A percentile compares a stretch with the other conserved stretches of the same genome.
phyloP scores from a whole-genome alignment of 2,113 vertebrate genomes.

The Chaenogobius annularis region DNA sequence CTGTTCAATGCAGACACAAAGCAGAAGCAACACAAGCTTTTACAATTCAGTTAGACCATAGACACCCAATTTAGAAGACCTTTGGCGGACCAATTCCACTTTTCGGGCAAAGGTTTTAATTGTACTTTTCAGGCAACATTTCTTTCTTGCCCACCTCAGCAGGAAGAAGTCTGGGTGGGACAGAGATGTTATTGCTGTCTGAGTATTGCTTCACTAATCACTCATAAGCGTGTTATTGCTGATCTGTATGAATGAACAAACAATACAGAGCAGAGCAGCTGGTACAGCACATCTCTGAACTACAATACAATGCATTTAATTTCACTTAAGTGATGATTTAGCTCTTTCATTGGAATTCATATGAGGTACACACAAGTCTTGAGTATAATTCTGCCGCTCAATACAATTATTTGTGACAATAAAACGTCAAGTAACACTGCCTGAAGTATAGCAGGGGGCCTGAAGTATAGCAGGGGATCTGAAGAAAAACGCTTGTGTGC shows the following conservation, averaged over 20 bases:
- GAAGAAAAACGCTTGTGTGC: constrained; percentile 13
- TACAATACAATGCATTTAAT: constrained; percentile 9
- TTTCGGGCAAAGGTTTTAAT: constrained; percentile 18
- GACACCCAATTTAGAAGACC: constrained; percentile 8
- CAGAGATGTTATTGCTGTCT: constrained; percentile 78
- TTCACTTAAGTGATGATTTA: constrained; percentile 20
- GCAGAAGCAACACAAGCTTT: constrained; percentile 46
- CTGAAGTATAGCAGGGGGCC: constrained; percentile 17
- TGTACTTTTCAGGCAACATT: constrained; percentile 24
- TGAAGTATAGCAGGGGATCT: constrained; percentile 14
- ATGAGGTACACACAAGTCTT: constrained; percentile 35
- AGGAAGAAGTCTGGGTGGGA: constrained; percentile 50
- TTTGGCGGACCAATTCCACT: constrained; percentile 11
- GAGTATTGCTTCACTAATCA: constrained; percentile 76
- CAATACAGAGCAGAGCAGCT: constrained; percentile 45
- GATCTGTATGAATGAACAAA: constrained; percentile 35
- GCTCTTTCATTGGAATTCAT: constrained; percentile 43
- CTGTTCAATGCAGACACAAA: constrained; percentile 50
- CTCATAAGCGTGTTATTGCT: constrained; percentile 74
- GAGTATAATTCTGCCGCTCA: constrained; percentile 15
- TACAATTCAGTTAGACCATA: constrained; percentile 36
- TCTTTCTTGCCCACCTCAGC: constrained; percentile 26
- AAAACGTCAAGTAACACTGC: constrained; percentile 25
- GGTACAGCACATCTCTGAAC: constrained; percentile 9
- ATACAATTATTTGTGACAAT: constrained; percentile 28